phyloP scores from a whole-genome alignment of 2,113 vertebrate species.

The Geococcyx californianus region DNA sequence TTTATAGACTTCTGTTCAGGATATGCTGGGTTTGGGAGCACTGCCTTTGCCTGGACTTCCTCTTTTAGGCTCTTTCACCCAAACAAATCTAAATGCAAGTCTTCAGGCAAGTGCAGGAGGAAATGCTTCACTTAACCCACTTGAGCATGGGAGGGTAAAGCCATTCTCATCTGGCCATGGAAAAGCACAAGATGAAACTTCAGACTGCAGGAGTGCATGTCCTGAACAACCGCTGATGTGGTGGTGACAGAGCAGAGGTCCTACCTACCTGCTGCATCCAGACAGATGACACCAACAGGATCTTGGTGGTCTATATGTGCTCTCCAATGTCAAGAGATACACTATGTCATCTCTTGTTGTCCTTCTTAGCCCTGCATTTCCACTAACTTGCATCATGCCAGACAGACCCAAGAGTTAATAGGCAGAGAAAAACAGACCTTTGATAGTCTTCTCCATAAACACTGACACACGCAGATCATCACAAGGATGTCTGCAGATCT shows the following conservation, averaged over 20 bases:
- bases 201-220: not conserved
- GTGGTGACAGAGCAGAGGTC: not conserved
- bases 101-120: not conserved
- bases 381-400: not conserved
- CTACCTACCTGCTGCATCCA: not conserved
- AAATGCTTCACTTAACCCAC: not conserved
- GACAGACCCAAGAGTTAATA: not conserved
- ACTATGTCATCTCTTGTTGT: not conserved
- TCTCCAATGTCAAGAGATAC: not conserved
- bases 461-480: not conserved
- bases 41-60: not conserved
- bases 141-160: not conserved
- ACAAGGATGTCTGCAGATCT: not conserved
- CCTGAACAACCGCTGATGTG: not conserved
- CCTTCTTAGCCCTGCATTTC: not conserved
- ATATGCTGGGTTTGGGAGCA: not conserved
- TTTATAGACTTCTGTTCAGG: not conserved
- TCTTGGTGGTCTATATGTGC: not conserved
- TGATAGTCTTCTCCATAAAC: not conserved
- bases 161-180: not conserved
- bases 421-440: not conserved
- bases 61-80: not conserved
- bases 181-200: not conserved
- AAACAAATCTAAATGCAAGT: not conserved
- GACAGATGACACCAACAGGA: not conserved